phyloP scores from a whole-genome alignment of 1,140 invertebrate species.

The Anoplolepis gracilipes region DNA sequence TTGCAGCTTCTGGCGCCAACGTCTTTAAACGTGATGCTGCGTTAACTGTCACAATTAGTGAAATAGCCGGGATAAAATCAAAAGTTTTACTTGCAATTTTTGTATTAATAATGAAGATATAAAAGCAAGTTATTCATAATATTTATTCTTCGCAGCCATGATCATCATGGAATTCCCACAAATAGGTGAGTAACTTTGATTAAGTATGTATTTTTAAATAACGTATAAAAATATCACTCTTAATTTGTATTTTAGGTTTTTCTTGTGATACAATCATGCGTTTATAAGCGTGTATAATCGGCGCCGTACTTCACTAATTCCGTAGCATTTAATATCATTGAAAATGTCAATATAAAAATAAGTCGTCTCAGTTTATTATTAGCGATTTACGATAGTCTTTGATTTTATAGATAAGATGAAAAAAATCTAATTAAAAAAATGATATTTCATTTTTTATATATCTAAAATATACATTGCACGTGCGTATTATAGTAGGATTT shows the following conservation, averaged over 20 bases:
- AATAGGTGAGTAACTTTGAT: constrained; percentile 72
- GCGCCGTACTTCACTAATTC: constrained; percentile 77
- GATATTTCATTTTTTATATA: not conserved
- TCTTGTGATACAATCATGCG: constrained; percentile 75
- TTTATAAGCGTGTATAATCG: constrained; percentile 78
- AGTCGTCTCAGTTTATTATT: constrained; percentile 84
- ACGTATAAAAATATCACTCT: not conserved
- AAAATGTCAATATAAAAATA: constrained; percentile 82
- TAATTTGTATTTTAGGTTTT: constrained; percentile 72
- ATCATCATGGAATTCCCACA: constrained; percentile 79
- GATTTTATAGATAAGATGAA: constrained; percentile 80
- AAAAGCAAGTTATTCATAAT: constrained; percentile 80
- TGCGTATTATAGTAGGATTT: constrained; percentile 74
- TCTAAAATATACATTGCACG: not conserved
- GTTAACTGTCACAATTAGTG: constrained; percentile 78
- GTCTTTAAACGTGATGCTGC: constrained; percentile 67
- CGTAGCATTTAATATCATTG: constrained; percentile 81
- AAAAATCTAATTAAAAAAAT: not conserved
- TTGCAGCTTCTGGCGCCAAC: too few species aligned
- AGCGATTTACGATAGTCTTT: constrained; percentile 80
- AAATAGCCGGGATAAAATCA: constrained; percentile 79
- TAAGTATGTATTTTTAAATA: not conserved
- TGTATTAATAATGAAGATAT: constrained; percentile 76
- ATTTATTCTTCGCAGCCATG: constrained; percentile 81
- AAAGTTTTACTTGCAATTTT: constrained; percentile 79